phyloP scores from a whole-genome alignment of 1,140 invertebrate genomes.

The Armadillidium nasatum region DNA sequence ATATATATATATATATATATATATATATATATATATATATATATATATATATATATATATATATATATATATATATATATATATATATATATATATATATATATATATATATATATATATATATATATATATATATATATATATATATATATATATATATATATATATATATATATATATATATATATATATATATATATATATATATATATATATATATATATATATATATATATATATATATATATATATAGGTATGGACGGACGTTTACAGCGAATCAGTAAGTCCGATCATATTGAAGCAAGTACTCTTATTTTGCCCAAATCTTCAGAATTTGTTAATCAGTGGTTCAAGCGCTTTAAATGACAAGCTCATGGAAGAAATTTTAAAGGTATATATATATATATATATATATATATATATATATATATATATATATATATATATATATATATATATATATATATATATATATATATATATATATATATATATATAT shows the following conservation, averaged over 20 bases:
- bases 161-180: too few species aligned
- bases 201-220: too few species aligned
- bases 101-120: slow-evolving; percentile 14
- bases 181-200: too few species aligned
- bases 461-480: too few species aligned
- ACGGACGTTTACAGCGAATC: slow-evolving; percentile 45
- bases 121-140: slow-evolving; percentile 14
- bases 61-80: too few species aligned
- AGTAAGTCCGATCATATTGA: slow-evolving; percentile 43
- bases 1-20: background rate
- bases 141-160: background rate
- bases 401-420: too few species aligned
- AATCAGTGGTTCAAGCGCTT: slow-evolving; percentile 46
- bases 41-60: too few species aligned
- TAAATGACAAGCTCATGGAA: slow-evolving; percentile 45
- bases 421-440: too few species aligned
- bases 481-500: too few species aligned
- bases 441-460: too few species aligned
- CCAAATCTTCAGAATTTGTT: slow-evolving; percentile 47
- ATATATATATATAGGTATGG: slow-evolving; percentile 46
- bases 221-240: too few species aligned
- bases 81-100: background rate
- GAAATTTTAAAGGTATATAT: slow-evolving; percentile 49
- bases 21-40: too few species aligned
- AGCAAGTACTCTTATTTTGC: slow-evolving; percentile 46